Percentiles rank a stretch among this genome's conserved stretches.
These are phyloP conservation scores for Drosophila sordidula DNA, from an alignment of 2,888 invertebrate genomes.

Conservation along the genomic window DNA sequence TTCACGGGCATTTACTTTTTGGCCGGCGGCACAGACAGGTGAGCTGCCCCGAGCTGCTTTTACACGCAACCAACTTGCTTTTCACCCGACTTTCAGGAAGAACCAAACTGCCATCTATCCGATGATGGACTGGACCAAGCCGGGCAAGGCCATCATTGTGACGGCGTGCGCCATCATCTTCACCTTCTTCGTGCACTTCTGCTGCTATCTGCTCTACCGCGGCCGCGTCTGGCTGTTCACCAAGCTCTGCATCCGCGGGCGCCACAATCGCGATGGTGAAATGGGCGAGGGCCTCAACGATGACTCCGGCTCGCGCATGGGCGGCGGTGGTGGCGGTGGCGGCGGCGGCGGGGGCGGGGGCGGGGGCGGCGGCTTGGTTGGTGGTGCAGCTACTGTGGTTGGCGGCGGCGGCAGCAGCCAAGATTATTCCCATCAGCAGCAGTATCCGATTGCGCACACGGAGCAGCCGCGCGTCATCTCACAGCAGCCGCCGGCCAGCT, in stretches of 20 bases:
- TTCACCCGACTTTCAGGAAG: too few species aligned
- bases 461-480: slow-evolving; percentile 75
- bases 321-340: slow-evolving; percentile 69
- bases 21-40: slow-evolving; percentile 90
- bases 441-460: slow-evolving; percentile 81
- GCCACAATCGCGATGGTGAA: slow-evolving; percentile 84
- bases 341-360: slow-evolving; percentile 66
- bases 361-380: slow-evolving; percentile 56
- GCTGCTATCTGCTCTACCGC: slow-evolving; percentile 87
- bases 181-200: slow-evolving; percentile 87
- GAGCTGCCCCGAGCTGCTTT: slow-evolving; percentile 66
- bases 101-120: slow-evolving; percentile 90
- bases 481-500: slow-evolving; percentile 75
- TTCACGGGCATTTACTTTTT: slow-evolving; percentile 90
- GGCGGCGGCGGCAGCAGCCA: slow-evolving; percentile 79
- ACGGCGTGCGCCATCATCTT: slow-evolving; percentile 87
- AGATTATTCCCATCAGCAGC: slow-evolving; percentile 83
- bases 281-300: slow-evolving; percentile 84
- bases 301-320: slow-evolving; percentile 83
- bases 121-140: slow-evolving; percentile 91
- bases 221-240: slow-evolving; percentile 85
- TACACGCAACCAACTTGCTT: background rate
- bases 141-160: slow-evolving; percentile 87
- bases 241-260: slow-evolving; percentile 84
- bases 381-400: slow-evolving; percentile 59